Percentiles rank a stretch among this genome's conserved stretches.
Conservation (phyloP, 2,888 invertebrate genomes). For the Theretra japonica region DNA sequence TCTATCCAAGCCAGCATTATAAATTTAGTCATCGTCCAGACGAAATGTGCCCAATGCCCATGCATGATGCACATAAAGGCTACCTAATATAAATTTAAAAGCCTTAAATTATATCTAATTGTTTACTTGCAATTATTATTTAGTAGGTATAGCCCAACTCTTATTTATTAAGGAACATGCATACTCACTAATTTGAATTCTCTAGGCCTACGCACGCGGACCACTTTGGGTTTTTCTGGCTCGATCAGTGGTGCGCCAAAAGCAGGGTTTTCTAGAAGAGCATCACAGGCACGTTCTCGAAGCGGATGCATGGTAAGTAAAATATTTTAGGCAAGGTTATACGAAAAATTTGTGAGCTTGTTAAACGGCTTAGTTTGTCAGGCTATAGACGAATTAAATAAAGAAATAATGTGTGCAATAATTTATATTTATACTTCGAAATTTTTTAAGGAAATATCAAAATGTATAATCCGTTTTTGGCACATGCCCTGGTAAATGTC, state of each 20-base stretch:
- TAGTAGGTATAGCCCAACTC: not conserved
- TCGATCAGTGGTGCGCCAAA: conserved; percentile 72
- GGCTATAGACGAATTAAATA: not conserved
- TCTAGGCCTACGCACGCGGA: conserved; percentile 64
- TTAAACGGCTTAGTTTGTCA: not conserved
- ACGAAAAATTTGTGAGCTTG: not conserved
- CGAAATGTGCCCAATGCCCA: too few species aligned
- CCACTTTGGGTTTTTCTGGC: conserved; percentile 67
- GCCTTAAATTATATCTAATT: too few species aligned
- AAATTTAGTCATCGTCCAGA: too few species aligned
- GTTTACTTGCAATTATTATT: too few species aligned
- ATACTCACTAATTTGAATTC: conserved; percentile 69
- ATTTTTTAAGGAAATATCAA: not conserved
- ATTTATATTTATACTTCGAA: not conserved
- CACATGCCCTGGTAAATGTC: not conserved
- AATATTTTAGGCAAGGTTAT: not conserved
- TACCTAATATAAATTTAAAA: too few species aligned
- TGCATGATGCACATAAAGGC: too few species aligned
- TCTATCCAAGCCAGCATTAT: too few species aligned
- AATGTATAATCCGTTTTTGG: not conserved
- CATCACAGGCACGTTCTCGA: conserved; percentile 65
- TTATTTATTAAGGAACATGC: not conserved
- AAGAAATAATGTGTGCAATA: not conserved
- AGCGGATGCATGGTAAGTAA: conserved; percentile 63
- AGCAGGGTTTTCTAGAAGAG: conserved; percentile 61